Percentiles rank a stretch among this genome's conserved stretches.
Evolutionary conservation across 2,888 invertebrate species (phyloP).

Genomic region (Acanthosepion lycidas): DNA sequence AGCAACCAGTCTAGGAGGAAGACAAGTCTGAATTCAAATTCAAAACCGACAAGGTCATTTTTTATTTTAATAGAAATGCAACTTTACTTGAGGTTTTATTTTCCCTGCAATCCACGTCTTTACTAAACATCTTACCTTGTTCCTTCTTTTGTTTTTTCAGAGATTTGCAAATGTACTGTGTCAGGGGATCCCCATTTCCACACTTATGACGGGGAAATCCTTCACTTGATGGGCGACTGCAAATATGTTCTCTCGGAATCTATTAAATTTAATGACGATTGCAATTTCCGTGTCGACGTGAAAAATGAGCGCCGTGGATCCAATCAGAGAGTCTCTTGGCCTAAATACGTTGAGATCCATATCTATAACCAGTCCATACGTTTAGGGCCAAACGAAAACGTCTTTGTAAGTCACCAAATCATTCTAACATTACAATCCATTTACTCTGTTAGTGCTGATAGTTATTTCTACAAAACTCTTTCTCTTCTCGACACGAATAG

Average conservation of each 20-base stretch:
- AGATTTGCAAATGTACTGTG: constrained; percentile 51
- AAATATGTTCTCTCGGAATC: constrained; percentile 50
- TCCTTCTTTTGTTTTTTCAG: not conserved
- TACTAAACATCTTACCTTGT: too few relatives aligned
- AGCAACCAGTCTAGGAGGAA: too few relatives aligned
- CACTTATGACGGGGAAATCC: constrained; percentile 49
- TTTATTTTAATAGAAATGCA: too few relatives aligned
- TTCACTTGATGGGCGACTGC: constrained; percentile 51
- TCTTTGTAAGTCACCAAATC: constrained; percentile 49
- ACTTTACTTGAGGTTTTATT: too few relatives aligned
- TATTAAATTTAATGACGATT: constrained; percentile 44
- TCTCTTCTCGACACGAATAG: too few relatives aligned
- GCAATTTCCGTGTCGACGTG: constrained; percentile 51
- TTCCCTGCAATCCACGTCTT: too few relatives aligned
- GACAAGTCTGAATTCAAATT: too few relatives aligned
- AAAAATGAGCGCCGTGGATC: constrained; percentile 51
- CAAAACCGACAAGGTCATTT: too few relatives aligned
- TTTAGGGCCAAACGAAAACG: constrained; percentile 48
- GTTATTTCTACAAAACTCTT: too few relatives aligned
- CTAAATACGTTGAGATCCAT: constrained; percentile 48
- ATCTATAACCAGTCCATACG: constrained; percentile 49
- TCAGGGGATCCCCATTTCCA: constrained; percentile 53
- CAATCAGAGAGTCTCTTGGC: constrained; percentile 48
- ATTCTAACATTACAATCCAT: not conserved
- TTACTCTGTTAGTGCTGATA: too few relatives aligned